Evolutionary conservation across 2,888 invertebrate genomes (phyloP).

Genomic region (Aromia moschata): DNA sequence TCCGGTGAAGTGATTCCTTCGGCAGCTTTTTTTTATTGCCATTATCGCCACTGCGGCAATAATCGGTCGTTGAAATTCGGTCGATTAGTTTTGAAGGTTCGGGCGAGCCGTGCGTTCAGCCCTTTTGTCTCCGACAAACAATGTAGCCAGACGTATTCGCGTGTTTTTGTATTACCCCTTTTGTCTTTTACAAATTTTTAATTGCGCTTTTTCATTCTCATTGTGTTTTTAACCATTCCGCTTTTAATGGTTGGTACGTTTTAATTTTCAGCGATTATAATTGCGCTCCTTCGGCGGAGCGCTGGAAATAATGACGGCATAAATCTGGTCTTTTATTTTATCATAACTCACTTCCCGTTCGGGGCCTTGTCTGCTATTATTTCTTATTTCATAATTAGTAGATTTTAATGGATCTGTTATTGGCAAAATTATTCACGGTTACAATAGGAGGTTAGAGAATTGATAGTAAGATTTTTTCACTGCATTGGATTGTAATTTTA

Average conservation of each 20-base stretch:
- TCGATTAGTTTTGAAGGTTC: slow-evolving; percentile 30
- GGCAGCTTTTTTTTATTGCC: no score
- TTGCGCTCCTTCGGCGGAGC: slow-evolving; percentile 30
- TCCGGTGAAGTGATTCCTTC: no score
- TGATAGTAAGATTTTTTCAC: no score
- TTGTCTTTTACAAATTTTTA: slow-evolving; percentile 50
- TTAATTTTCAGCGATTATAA: slow-evolving; percentile 45
- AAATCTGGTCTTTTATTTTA: slow-evolving; percentile 21
- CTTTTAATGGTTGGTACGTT: slow-evolving; percentile 49
- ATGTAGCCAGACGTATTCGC: slow-evolving; percentile 42
- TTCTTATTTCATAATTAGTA: slow-evolving; percentile 21
- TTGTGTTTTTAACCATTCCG: slow-evolving; percentile 48
- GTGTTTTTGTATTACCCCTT: slow-evolving; percentile 43
- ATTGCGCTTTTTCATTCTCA: slow-evolving; percentile 52
- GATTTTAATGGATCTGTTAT: slow-evolving; percentile 18
- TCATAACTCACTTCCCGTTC: slow-evolving; percentile 10
- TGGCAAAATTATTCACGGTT: slow-evolving; percentile 14
- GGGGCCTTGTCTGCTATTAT: slow-evolving; percentile 6
- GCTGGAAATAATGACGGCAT: slow-evolving; percentile 18
- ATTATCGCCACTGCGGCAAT: no score
- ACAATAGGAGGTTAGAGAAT: not conserved
- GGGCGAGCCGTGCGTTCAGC: slow-evolving; percentile 12
- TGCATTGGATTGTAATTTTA: no score
- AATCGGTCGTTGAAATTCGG: slow-evolving; percentile 18
- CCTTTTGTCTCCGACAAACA: slow-evolving; percentile 32